Evolutionary conservation across 1,140 invertebrate genomes (phyloP).

Genomic region (Druon quercuslanigerum): DNA sequence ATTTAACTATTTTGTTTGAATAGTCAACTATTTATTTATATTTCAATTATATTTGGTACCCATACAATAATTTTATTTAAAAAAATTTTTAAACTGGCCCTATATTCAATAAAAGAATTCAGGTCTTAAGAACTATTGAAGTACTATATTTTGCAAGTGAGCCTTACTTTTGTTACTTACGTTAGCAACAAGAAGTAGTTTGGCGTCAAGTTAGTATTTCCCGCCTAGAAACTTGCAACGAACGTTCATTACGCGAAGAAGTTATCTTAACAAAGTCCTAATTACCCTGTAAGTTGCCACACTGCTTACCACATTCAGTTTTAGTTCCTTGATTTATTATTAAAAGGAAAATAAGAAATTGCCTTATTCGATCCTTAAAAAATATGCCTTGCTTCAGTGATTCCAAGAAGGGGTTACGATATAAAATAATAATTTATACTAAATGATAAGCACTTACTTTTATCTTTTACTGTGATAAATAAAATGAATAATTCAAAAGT

Average conservation of each 20-base stretch:
- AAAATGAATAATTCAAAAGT: too few species aligned
- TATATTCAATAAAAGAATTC: too few species aligned
- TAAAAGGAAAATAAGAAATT: not conserved
- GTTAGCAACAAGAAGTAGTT: not conserved
- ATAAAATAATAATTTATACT: too few species aligned
- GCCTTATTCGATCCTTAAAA: not conserved
- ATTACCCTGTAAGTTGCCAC: constrained; percentile 13
- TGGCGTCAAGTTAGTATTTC: not conserved
- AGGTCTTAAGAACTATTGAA: not conserved
- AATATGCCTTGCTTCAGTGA: too few species aligned
- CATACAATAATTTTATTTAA: too few species aligned
- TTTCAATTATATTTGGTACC: too few species aligned
- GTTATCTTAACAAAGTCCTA: constrained; percentile 7
- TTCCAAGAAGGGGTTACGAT: too few species aligned
- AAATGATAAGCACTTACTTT: too few species aligned
- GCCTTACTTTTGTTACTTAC: not conserved
- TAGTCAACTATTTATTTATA: too few species aligned
- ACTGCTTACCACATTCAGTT: not conserved
- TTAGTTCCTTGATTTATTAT: constrained; percentile 17
- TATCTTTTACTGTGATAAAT: too few species aligned
- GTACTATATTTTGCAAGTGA: not conserved
- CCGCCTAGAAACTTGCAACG: not conserved
- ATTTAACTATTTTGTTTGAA: too few species aligned
- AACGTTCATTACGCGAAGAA: constrained; percentile 11
- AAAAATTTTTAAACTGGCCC: too few species aligned